Evolutionary conservation across 2,113 vertebrate genomes (phyloP), one percentile per base, ranked within the genome.

Genomic region (Clarias macrocephalus): DNA sequence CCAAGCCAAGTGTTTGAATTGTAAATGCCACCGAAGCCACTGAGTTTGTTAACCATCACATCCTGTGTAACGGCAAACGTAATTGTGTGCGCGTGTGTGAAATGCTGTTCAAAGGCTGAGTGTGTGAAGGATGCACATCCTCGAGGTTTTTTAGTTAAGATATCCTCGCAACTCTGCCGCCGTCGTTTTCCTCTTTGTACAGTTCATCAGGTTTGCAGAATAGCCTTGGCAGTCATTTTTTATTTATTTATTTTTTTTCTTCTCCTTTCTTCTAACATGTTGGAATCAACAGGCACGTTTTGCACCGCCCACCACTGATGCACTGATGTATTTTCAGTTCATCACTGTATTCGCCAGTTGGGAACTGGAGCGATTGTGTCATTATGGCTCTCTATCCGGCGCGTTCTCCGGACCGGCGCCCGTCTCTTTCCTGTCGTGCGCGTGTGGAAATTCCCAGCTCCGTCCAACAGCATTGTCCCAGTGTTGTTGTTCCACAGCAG

Each of bases 401-500:
- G 0, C 3, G 30, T 77, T 73, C 59, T 23, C 65, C 54, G 77
- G 57, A 80, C 68, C 84, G 73, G 59, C 65, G 82, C 86, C 88
- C 83, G 76, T 84, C 87, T 80, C 85, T 80, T 88, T 89, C 82
- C 90, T 85, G 82, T 21, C 83, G 79, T 75, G 84, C 82, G 57
- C 85, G 75, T 85, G 85, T 85, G 86, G 88, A 91, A 90, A 90
- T 76, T 87, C 88, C 87, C 73, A 42, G 48, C 79, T 73, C 81
- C 76, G 18, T 85, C 25, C 52, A 86, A 73, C 68, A n/a, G 52
- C 83, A 85, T 88, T 88, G 87, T 90, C 82, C 84, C 56, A 11
- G 81, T 86, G 89, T 86, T 88, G 87, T 88, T 80, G 82, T 90
- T 88, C 85, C 85, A 76, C 60, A 48, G 60, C 72, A 48, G 84